Percentiles rank a stretch among this genome's conserved stretches.
phyloP scores from a whole-genome alignment of 2,888 invertebrate species.

The Caenorhabditis afra region DNA sequence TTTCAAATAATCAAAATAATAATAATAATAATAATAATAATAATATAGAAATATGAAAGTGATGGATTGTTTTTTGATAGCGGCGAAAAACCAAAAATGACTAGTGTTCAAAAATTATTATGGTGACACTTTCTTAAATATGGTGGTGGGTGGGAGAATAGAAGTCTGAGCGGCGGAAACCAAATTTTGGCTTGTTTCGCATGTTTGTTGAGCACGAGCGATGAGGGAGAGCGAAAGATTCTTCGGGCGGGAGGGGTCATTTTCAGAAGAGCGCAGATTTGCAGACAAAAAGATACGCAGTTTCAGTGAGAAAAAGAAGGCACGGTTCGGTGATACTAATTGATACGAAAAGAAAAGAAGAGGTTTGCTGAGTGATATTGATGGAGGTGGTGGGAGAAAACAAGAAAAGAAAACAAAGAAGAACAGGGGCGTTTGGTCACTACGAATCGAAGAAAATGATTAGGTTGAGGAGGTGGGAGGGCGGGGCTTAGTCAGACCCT shows the following conservation, averaged over 20 bases:
- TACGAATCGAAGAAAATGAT: slow-evolving; percentile 51
- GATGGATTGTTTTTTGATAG: not conserved
- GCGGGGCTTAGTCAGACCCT: slow-evolving; percentile 86
- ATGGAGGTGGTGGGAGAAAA: not conserved
- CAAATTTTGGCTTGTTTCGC: too few species aligned
- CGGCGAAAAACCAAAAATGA: slow-evolving; percentile 20
- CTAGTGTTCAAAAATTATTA: too few species aligned
- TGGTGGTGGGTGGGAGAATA: too few species aligned
- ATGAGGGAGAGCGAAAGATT: slow-evolving; percentile 5
- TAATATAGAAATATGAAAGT: slow-evolving; percentile 4
- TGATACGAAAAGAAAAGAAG: slow-evolving; percentile 9
- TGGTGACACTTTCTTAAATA: too few species aligned
- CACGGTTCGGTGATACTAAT: slow-evolving; percentile 46
- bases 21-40: too few species aligned
- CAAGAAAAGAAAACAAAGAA: slow-evolving; percentile 9
- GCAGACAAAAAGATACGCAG: slow-evolving; percentile 30
- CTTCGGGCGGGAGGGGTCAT: slow-evolving; percentile 3
- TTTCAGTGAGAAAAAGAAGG: slow-evolving; percentile 42
- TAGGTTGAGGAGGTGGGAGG: slow-evolving; percentile 5
- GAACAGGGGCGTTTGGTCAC: slow-evolving; percentile 29
- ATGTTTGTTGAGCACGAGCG: too few species aligned
- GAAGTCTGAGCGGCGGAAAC: too few species aligned
- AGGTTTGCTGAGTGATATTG: not conserved
- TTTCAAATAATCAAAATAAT: too few species aligned
- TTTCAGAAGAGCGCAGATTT: slow-evolving; percentile 12